These are phyloP conservation scores for Ceyx margarethae DNA, from an alignment of 2,113 vertebrate species.

Conservation along the genomic window DNA sequence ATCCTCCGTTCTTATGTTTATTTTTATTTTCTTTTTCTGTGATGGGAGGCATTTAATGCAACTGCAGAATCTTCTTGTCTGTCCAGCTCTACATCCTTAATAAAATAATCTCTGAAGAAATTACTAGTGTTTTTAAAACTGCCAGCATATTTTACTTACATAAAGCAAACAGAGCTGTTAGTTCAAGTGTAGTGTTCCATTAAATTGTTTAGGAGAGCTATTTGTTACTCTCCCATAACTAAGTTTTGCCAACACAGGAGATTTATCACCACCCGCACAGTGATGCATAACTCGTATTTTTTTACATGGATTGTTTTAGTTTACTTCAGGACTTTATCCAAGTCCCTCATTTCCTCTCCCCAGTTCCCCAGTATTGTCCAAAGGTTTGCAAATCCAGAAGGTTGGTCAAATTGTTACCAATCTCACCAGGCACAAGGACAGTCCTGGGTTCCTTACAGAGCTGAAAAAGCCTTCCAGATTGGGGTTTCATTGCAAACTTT, in stretches of 20 bases:
- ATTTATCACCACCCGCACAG: neutral
- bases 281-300: neutral
- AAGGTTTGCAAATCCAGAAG: neutral
- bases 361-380: neutral
- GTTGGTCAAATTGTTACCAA: neutral
- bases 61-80: neutral
- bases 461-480: neutral
- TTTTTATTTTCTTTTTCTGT: neutral
- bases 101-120: neutral
- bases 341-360: neutral
- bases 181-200: neutral
- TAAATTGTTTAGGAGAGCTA: neutral
- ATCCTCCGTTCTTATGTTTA: neutral
- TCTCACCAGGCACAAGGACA: neutral
- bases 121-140: neutral
- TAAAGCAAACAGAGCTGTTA: neutral
- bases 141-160: neutral
- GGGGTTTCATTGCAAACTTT: neutral
- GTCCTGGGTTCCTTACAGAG: neutral
- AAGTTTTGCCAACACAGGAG: neutral
- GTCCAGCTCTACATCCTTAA: neutral
- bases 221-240: neutral
- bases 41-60: neutral
- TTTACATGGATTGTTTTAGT: neutral
- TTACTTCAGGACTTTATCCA: neutral